Evolutionary conservation across 2,113 vertebrate species (phyloP).

Genomic region (Illadopsis cleaveri): DNA sequence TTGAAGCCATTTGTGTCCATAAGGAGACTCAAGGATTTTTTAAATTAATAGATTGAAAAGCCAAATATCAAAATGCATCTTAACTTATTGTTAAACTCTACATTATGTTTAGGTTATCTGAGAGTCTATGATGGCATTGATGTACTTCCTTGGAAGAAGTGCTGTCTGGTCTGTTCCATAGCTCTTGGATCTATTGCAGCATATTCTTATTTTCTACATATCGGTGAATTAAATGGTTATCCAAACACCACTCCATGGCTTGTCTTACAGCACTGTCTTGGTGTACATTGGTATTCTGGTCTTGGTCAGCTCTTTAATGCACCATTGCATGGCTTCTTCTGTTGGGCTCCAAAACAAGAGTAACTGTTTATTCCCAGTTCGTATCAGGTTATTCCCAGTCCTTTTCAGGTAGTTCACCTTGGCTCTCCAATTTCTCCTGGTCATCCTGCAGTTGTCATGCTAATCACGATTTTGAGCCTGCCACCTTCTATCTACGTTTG

Average conservation of each 20-base stretch:
- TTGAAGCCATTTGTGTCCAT: not conserved
- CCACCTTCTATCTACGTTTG: not conserved
- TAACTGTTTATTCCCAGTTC: not conserved
- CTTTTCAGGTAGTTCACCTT: not conserved
- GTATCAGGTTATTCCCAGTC: not conserved
- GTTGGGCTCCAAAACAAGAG: not conserved
- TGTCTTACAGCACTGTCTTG: not conserved
- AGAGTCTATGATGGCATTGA: not conserved
- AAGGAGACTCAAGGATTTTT: not conserved
- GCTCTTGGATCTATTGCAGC: not conserved
- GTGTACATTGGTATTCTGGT: not conserved
- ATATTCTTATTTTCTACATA: not conserved
- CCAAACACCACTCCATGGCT: not conserved
- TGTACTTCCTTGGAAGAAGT: not conserved
- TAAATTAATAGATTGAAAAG: not conserved
- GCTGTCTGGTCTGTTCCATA: not conserved
- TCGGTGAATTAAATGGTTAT: not conserved
- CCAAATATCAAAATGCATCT: not conserved
- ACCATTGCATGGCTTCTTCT: not conserved
- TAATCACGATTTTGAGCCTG: rapidly evolving
- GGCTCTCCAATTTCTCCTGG: not conserved
- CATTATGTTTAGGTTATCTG: not conserved
- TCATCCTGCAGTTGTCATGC: not conserved
- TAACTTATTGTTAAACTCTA: not conserved
- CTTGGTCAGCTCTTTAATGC: not conserved